Percentiles rank a stretch among this genome's conserved stretches.
Conservation (phyloP, 2,888 invertebrate genomes). For the Coelopa pilipes region DNA sequence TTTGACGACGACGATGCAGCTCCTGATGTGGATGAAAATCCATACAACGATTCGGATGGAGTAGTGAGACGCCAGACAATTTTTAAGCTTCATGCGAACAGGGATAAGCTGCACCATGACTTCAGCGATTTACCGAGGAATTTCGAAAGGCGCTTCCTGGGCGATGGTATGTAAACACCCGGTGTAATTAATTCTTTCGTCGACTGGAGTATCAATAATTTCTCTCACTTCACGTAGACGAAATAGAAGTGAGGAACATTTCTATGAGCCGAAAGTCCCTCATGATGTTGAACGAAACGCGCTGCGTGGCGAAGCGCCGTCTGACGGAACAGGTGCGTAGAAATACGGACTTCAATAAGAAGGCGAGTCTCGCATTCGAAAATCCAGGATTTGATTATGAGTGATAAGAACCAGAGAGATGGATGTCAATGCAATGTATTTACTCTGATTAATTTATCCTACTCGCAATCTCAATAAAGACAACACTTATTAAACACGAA, state of each 20-base stretch:
- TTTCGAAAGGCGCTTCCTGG: constrained; percentile 61
- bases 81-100: constrained; percentile 58
- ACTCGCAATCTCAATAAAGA: no score
- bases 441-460: no score
- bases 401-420: constrained; percentile 17
- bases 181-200: neutral
- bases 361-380: constrained; percentile 50
- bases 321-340: constrained; percentile 49
- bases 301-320: constrained; percentile 55
- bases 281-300: constrained; percentile 58
- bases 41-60: constrained; percentile 46
- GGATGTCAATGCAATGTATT: neutral
- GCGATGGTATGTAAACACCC: constrained; percentile 51
- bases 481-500: no score
- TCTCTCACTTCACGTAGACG: constrained; percentile 43
- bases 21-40: constrained; percentile 36
- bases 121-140: constrained; percentile 64
- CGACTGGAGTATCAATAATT: neutral
- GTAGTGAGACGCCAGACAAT: constrained; percentile 60
- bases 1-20: constrained; percentile 60
- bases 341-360: constrained; percentile 49
- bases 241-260: constrained; percentile 59
- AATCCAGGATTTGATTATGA: constrained; percentile 53
- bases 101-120: constrained; percentile 56
- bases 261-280: constrained; percentile 63